phyloP scores from a whole-genome alignment of 2,797 vertebrate species.

The Platyrinchus mystaceus region DNA sequence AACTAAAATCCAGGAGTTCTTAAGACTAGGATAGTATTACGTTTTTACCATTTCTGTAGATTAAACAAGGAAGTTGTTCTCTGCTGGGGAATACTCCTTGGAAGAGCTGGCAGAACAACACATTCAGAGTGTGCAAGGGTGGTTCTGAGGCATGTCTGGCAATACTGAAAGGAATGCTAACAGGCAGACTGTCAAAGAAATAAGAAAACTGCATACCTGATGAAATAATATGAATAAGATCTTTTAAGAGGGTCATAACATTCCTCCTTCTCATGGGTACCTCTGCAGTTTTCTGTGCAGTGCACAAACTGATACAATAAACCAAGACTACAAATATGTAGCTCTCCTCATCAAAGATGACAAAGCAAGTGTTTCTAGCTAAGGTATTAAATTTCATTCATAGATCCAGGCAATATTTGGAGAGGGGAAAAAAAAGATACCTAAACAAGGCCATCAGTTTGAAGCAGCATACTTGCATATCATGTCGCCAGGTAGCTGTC shows the following conservation, averaged over 20 bases:
- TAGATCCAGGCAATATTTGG: not conserved
- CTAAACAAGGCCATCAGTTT: not conserved
- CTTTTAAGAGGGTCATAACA: not conserved
- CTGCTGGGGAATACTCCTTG: not conserved
- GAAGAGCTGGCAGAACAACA: not conserved
- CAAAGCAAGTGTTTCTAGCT: not conserved
- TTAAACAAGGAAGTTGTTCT: not conserved
- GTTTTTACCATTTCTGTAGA: not conserved
- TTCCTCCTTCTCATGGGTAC: not conserved
- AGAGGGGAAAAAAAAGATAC: not conserved
- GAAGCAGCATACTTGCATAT: not conserved
- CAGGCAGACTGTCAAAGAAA: not conserved
- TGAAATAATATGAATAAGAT: not conserved
- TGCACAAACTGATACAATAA: not conserved
- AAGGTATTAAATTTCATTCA: not conserved
- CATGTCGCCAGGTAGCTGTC: not conserved
- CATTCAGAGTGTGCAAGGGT: rapidly evolving
- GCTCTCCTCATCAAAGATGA: not conserved
- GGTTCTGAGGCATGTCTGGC: not conserved
- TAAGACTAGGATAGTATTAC: not conserved
- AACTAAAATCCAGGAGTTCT: not conserved
- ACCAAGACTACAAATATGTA: not conserved
- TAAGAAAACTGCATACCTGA: not conserved
- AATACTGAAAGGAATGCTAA: not conserved
- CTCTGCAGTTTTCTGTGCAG: not conserved